Base-by-base conservation (phyloP, 1,140 invertebrate genomes). In the Tetragonula clypearis region DNA sequence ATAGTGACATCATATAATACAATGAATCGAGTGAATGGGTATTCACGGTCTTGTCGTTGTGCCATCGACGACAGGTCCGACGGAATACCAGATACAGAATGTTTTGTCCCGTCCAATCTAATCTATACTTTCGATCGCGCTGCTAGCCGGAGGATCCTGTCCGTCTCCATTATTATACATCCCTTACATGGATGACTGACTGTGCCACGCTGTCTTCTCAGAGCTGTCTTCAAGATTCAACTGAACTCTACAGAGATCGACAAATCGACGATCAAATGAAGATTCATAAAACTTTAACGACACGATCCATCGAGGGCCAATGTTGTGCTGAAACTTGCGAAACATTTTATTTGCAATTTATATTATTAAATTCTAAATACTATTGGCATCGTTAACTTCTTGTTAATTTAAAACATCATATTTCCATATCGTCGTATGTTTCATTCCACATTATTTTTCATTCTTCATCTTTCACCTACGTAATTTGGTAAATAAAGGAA, bases 51-150 rank as follows among this genome's bases (percentile, higher is more conserved):
- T 6, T 72, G 21, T 75, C 58, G 21, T 73, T 84, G 69, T 55
- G 68, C 82, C 79, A 84, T 87, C 79, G 69, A 74, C 77, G 88
- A 87, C 88, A 85, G 80, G 80, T 90, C 84, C 90, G 68, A 81
- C 87, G 87, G 92, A 92, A 93, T 93, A 93, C 91, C 92, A 91
- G 92, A 94, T 94, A 90, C 89, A 86, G 88, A 87, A 90, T 82
- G 88, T 90, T 87, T 90, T 88, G 89, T 92, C 84, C 88, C 73
- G 86, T 87, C 79, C 86, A 87, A 89, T 85, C 88, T 91, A 91
- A 93, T 93, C 92, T 91, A 49, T 80, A 71, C 84, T 53, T 85
- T 86, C 84, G 88, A 93, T 93, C 92, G 87, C 87, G 79, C 26
- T 66, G 76, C 60, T 65, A 53, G 41, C 65, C 78, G 84, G 56